A percentile compares a stretch with the other conserved stretches of the same genome.
These are phyloP conservation scores for Amphiprion percula DNA, from an alignment of 2,113 vertebrate genomes.

Conservation along the genomic window DNA sequence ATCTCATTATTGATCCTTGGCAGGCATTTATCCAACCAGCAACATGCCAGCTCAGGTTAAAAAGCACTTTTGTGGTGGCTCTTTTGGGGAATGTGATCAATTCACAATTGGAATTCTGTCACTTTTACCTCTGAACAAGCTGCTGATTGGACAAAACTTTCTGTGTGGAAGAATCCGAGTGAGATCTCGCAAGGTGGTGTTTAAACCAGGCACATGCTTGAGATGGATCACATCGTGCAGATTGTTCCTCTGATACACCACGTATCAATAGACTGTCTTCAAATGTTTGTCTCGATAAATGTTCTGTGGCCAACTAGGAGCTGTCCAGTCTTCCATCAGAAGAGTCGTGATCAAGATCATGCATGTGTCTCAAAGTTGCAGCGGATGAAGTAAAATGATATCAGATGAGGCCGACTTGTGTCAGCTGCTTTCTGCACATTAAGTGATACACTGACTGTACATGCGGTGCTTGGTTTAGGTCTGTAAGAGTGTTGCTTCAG, in stretches of 20 bases:
- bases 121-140: conserved; percentile 10
- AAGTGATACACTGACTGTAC: background rate
- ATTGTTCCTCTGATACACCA: background rate
- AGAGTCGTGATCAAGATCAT: conserved; percentile 42
- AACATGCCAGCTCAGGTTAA: background rate
- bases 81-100: conserved; percentile 7
- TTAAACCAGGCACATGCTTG: background rate
- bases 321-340: conserved; percentile 5
- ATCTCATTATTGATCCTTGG: background rate
- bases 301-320: conserved; percentile 37
- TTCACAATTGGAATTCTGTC: conserved; percentile 22
- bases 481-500: background rate
- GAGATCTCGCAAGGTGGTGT: background rate
- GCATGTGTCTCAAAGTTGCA: conserved; percentile 28
- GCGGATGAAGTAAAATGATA: conserved; percentile 36
- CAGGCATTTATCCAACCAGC: background rate
- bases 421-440: conserved; percentile 17
- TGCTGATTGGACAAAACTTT: conserved; percentile 31
- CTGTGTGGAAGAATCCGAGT: background rate
- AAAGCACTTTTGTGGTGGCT: background rate
- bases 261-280: conserved; percentile 23
- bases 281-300: conserved; percentile 32
- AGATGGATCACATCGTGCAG: conserved; percentile 16
- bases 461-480: background rate
- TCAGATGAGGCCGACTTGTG: conserved; percentile 8